These are phyloP conservation scores for Plebejus anna DNA, from an alignment of 2,888 invertebrate genomes.

Conservation along the genomic window DNA sequence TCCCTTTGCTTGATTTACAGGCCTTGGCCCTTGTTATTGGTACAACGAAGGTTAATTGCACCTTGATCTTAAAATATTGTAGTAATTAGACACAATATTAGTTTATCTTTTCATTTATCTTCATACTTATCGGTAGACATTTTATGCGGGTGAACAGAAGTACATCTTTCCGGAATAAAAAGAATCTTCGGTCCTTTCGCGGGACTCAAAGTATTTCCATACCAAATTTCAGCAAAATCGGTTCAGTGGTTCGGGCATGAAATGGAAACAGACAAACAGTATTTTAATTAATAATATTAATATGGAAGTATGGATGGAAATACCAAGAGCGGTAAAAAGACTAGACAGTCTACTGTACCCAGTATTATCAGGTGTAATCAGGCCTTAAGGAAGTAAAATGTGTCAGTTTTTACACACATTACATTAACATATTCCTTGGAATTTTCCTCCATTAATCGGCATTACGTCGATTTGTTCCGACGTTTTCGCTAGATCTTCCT, in stretches of 20 bases:
- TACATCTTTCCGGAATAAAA: no score
- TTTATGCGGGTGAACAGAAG: not conserved
- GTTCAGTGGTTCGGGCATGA: no score
- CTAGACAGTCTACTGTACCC: no score
- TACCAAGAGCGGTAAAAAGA: no score
- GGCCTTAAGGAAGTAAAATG: not conserved
- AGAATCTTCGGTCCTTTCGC: no score
- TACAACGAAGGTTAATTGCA: not conserved
- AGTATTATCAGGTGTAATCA: no score
- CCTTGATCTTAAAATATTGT: not conserved
- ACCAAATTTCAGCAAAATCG: no score
- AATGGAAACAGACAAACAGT: no score
- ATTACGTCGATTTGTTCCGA: conserved; percentile 21
- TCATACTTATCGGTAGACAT: not conserved
- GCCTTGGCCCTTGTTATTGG: not conserved
- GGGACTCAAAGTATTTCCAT: no score
- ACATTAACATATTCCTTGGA: conserved; percentile 10
- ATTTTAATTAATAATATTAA: no score
- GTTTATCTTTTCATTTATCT: not conserved
- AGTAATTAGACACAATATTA: not conserved
- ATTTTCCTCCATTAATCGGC: conserved; percentile 17
- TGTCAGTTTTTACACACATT: not conserved
- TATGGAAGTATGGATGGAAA: no score
- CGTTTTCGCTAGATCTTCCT: conserved; percentile 26
- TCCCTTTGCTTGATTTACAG: not conserved